phyloP scores from a whole-genome alignment of 2,113 vertebrate genomes.

The Pelvicachromis taeniatus region DNA sequence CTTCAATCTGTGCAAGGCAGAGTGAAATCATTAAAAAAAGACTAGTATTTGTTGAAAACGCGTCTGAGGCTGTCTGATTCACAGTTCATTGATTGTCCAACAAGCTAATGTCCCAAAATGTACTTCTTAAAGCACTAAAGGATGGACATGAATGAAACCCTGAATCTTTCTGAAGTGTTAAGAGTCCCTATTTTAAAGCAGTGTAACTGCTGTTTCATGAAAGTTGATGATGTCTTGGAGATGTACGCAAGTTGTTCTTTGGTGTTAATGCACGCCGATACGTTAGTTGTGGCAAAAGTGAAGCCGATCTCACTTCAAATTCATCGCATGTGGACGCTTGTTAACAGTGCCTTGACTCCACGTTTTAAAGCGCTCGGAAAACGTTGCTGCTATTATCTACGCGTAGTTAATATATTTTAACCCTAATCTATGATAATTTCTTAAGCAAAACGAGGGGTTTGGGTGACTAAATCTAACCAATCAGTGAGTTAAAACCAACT shows the following conservation, averaged over 20 bases:
- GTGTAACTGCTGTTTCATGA: background rate
- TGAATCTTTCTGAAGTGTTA: background rate
- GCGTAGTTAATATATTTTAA: background rate
- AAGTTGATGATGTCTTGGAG: background rate
- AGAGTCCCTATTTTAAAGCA: background rate
- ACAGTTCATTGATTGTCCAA: background rate
- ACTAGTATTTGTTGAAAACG: background rate
- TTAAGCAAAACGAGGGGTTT: background rate
- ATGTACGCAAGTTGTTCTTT: background rate
- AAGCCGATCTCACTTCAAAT: background rate
- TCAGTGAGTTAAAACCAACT: background rate
- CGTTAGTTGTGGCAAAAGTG: background rate
- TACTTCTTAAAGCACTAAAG: background rate
- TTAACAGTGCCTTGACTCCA: rapidly evolving
- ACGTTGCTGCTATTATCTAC: rapidly evolving
- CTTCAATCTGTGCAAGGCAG: background rate
- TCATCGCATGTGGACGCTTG: background rate
- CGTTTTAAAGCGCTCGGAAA: background rate
- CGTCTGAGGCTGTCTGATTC: background rate
- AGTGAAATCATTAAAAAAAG: background rate
- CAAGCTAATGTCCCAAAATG: background rate
- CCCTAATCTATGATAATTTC: background rate
- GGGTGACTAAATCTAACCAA: background rate
- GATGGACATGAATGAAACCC: background rate
- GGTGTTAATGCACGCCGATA: background rate